Evolutionary conservation across 2,113 vertebrate species (phyloP).

Genomic region (Paradisaea rubra): DNA sequence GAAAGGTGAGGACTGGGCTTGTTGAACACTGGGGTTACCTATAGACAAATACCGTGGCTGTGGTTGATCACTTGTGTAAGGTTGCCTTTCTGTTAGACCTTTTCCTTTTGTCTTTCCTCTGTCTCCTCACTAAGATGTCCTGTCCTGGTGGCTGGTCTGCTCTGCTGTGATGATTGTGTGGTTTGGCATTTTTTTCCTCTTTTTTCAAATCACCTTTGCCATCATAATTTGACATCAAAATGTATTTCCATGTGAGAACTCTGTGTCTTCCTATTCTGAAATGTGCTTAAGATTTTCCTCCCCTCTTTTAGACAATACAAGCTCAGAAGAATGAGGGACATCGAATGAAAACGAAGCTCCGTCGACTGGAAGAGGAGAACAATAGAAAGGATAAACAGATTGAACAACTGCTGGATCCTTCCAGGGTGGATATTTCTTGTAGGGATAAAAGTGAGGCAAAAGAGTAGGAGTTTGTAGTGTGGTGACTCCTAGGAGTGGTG

Average conservation of each 20-base stretch:
- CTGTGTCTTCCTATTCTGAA: neutral
- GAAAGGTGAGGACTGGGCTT: neutral
- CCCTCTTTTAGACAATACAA: slow-evolving; percentile 76
- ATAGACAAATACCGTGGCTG: neutral
- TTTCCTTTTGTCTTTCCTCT: neutral
- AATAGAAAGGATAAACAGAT: slow-evolving; percentile 87
- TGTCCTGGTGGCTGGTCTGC: neutral
- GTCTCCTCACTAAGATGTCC: neutral
- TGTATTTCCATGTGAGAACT: neutral
- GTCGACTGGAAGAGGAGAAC: slow-evolving; percentile 86
- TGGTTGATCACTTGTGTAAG: neutral
- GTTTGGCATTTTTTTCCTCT: neutral
- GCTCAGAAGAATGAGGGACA: slow-evolving; percentile 81
- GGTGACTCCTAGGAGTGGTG: neutral
- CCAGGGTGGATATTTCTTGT: slow-evolving; percentile 61
- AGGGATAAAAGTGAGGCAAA: neutral
- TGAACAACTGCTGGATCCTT: slow-evolving; percentile 84
- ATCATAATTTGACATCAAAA: neutral
- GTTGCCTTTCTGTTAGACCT: neutral
- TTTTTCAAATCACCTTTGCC: neutral
- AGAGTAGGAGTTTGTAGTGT: neutral
- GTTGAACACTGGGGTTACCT: neutral
- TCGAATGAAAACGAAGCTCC: slow-evolving; percentile 83
- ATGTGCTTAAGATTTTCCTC: neutral
- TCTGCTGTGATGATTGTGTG: neutral